Evolutionary conservation across 1,140 invertebrate genomes (phyloP).

Genomic region (Achroia grisella): DNA sequence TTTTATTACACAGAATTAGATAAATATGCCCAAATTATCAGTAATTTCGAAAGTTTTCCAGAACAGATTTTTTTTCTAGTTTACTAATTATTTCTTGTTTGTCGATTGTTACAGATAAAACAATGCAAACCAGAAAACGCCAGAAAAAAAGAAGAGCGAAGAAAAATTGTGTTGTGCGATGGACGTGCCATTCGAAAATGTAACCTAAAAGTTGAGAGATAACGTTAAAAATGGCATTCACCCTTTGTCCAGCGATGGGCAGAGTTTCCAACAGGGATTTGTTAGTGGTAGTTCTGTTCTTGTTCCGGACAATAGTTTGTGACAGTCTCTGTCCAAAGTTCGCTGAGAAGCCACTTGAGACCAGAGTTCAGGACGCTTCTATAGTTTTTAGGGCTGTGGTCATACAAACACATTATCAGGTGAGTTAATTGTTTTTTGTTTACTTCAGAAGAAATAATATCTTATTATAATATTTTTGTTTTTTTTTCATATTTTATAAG

Average conservation of each 20-base stretch:
- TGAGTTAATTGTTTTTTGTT: constrained; percentile 5
- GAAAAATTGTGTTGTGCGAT: constrained; percentile 33
- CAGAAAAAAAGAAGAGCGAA: constrained; percentile 47
- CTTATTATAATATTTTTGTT: too few relatives aligned
- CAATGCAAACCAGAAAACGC: constrained; percentile 58
- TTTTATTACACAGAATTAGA: too few relatives aligned
- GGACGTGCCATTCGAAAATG: constrained; percentile 41
- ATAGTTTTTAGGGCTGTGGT: constrained; percentile 66
- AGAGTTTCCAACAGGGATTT: constrained; percentile 42
- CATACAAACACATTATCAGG: constrained; percentile 57
- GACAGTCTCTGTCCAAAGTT: constrained; percentile 67
- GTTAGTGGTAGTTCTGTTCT: constrained; percentile 47
- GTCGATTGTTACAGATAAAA: constrained; percentile 50
- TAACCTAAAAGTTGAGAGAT: constrained; percentile 25
- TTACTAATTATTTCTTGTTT: constrained; percentile 1
- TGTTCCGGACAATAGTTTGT: constrained; percentile 64
- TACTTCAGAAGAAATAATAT: too few relatives aligned
- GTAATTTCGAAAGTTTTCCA: too few relatives aligned
- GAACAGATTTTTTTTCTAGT: neutral
- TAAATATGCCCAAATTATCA: too few relatives aligned
- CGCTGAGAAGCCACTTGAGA: constrained; percentile 63
- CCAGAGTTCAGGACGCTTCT: constrained; percentile 60
- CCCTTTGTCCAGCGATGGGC: constrained; percentile 27
- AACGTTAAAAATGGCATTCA: constrained; percentile 43
- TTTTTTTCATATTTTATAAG: too few relatives aligned